phyloP scores from a whole-genome alignment of 2,797 vertebrate genomes.

The Lepus oiostolus region DNA sequence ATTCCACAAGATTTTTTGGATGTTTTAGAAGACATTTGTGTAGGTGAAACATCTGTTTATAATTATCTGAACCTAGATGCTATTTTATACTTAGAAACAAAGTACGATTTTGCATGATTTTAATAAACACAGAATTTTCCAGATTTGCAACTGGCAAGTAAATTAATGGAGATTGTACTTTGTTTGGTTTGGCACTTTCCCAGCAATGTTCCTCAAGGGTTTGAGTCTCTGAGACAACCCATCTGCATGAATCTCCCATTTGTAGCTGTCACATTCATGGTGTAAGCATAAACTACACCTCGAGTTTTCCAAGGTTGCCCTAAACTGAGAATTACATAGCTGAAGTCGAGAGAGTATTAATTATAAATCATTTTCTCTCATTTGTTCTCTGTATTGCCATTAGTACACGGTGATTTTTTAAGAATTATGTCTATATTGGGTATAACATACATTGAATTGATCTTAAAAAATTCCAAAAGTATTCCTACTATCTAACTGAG shows the following conservation, averaged over 20 bases:
- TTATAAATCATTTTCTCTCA: neutral
- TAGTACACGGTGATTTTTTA: neutral
- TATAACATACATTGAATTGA: neutral
- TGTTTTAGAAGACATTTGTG: neutral
- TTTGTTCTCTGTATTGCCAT: neutral
- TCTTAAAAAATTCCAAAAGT: neutral
- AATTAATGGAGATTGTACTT: neutral
- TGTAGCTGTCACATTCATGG: neutral
- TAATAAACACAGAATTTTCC: neutral
- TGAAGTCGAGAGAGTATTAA: neutral
- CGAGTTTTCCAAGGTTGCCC: neutral
- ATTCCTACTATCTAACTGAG: neutral
- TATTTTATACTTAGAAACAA: neutral
- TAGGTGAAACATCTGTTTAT: neutral
- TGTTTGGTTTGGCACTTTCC: neutral
- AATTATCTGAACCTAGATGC: conserved; percentile 27
- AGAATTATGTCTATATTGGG: neutral
- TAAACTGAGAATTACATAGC: neutral
- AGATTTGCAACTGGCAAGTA: neutral
- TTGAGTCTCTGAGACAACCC: neutral
- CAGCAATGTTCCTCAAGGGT: neutral
- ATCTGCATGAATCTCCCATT: neutral
- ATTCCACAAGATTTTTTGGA: neutral
- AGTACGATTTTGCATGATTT: neutral
- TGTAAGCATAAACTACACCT: neutral